These are phyloP conservation scores for Mimumesa dahlbomi DNA, from an alignment of 2,888 invertebrate species.

Conservation along the genomic window DNA sequence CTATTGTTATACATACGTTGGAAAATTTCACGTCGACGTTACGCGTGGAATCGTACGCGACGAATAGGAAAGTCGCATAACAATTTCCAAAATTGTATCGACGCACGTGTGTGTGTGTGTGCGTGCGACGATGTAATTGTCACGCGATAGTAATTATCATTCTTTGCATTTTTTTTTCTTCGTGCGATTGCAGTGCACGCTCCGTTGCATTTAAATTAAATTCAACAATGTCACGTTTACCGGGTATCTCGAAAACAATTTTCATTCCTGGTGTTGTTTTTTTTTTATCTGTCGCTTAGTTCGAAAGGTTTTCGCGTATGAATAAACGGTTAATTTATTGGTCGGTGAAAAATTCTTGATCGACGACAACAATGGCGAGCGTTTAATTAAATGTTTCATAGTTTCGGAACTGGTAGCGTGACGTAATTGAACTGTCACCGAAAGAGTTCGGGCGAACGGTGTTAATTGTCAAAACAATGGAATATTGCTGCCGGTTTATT, in stretches of 20 bases:
- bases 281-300: no score
- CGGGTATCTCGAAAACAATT: slow-evolving; percentile 4
- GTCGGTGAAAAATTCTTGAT: slow-evolving; percentile 6
- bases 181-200: no score
- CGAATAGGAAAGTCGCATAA: no score
- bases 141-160: no score
- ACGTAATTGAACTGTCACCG: background rate
- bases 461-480: background rate
- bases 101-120: no score
- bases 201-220: no score
- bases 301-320: background rate
- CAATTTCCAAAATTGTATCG: no score
- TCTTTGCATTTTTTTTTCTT: no score
- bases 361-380: background rate
- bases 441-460: background rate
- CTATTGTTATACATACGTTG: background rate
- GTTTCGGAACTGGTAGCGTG: background rate
- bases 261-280: no score
- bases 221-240: background rate
- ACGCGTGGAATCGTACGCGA: no score
- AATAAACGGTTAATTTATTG: background rate
- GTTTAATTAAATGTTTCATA: slow-evolving; percentile 6
- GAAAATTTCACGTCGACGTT: slow-evolving; percentile 8
- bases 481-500: background rate
- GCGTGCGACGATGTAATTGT: no score